These are phyloP conservation scores for Pangasius mekongensis DNA, from an alignment of 2,797 vertebrate genomes.

Conservation along the genomic window DNA sequence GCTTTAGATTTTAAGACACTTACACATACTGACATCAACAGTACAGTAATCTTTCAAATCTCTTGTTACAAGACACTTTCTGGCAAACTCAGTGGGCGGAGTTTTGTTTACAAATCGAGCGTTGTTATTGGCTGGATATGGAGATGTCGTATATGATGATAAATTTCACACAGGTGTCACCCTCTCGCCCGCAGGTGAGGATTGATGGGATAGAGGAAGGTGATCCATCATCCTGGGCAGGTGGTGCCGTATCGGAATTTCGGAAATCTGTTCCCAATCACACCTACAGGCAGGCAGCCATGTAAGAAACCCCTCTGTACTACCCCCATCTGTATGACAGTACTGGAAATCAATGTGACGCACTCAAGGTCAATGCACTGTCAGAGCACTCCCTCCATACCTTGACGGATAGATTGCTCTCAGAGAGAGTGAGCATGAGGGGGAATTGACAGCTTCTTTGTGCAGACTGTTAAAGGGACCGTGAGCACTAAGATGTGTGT, in stretches of 20 bases:
- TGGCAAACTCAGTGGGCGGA: constrained; percentile 59
- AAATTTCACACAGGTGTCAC: constrained; percentile 96
- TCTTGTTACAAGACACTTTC: constrained; percentile 73
- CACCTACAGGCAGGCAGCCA: constrained; percentile 86
- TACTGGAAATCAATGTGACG: constrained; percentile 98
- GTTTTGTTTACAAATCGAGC: constrained; percentile 68
- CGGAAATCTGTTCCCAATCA: constrained; percentile 99
- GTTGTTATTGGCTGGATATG: constrained; percentile 70
- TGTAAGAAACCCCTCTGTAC: constrained; percentile 63
- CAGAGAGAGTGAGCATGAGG: constrained; percentile 83
- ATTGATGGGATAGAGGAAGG: constrained; percentile 92
- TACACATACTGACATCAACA: not conserved
- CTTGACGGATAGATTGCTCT: constrained; percentile 92
- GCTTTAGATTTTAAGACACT: constrained; percentile 6
- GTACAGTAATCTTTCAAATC: constrained; percentile 69
- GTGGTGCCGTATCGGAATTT: constrained; percentile 97
- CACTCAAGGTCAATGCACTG: constrained; percentile 99
- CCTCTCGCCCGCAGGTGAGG: constrained; percentile 86
- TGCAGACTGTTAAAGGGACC: constrained; percentile 78
- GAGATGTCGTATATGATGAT: constrained; percentile 85
- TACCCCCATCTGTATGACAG: constrained; percentile 90
- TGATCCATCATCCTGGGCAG: constrained; percentile 96
- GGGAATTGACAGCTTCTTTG: constrained; percentile 84
- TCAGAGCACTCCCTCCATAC: constrained; percentile 95
- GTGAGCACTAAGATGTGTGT: constrained; percentile 71